Conservation (phyloP, 1,140 invertebrate species). For the Penaeus indicus region DNA sequence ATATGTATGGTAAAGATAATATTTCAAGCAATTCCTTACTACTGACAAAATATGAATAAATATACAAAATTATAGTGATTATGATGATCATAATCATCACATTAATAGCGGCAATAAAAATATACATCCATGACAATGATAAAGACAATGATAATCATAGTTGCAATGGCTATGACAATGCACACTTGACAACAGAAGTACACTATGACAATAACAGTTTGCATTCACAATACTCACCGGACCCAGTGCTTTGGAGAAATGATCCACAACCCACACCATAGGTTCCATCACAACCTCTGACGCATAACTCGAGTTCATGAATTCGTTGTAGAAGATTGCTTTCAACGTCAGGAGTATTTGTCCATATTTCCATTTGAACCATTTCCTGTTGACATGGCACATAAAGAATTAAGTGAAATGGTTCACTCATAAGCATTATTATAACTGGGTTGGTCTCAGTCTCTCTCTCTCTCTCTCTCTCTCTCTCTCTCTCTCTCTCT, state of each 20-base stretch:
- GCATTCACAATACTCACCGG: conserved; percentile 75
- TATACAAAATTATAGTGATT: too few relatives aligned
- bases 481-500: too few relatives aligned
- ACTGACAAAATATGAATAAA: too few relatives aligned
- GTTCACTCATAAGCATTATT: background rate
- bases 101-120: too few relatives aligned
- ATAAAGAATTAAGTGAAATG: conserved; percentile 21
- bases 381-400: conserved; percentile 64
- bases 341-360: conserved; percentile 67
- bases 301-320: conserved; percentile 77
- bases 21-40: background rate
- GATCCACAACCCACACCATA: conserved; percentile 95
- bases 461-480: conserved; percentile 15
- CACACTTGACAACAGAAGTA: background rate
- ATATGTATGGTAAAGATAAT: background rate
- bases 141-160: too few relatives aligned
- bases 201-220: background rate
- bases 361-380: conserved; percentile 65
- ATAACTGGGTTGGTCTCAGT: background rate
- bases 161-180: too few relatives aligned
- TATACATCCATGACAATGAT: too few relatives aligned
- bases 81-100: too few relatives aligned
- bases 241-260: conserved; percentile 87
- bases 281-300: conserved; percentile 90
- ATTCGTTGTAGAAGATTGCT: conserved; percentile 79